Evolutionary conservation across 2,113 vertebrate genomes (phyloP), one percentile per base, ranked within the genome.

Genomic region (Pelecanoides urinatrix): DNA sequence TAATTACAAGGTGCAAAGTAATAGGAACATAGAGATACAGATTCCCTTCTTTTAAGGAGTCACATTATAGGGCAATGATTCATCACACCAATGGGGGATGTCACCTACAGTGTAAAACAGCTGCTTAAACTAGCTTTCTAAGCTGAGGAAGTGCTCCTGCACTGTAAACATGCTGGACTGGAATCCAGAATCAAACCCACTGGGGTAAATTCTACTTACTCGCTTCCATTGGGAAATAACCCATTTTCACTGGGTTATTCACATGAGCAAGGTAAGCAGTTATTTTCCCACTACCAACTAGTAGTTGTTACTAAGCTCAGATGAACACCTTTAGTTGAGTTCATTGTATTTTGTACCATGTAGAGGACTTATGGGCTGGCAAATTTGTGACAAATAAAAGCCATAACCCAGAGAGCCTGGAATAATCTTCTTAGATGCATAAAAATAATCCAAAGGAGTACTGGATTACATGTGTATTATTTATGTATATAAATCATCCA

Each of bases 1-100:
- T 50, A 73, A 23, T 72, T 36, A 72, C 17, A 45, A 63, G 13
- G 20, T 50, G 36, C 42, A 55, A 83, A 94, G 30, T 20, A 77
- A 63, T 1, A 80, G 55, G 34, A 88, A 82, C 16, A 27, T 52
- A 42, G 29, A 92, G 11, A 66, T 15, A 26, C 11, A 90, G 30
- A 56, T 53, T 47, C 13, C 3, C 36, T 77, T 80, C 49, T 53
- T 55, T 84, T 44, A 40, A 6, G 2, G 49, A 47, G 34, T 30
- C 13, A 32, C 1, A 1, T 36, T 74, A 34, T 16, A 63, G 26
- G 17, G 36, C 71, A 70, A 45, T 26, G 44, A 76, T n/a, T 47
- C 17, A 73, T 76, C 15, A 21, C 1, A 5, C 19, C 53, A 74
- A 18, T 0, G 1, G 8, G n/a, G 1, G 27, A 49, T 59, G 56